Conservation (phyloP, 2,113 vertebrate species). For the Enhydra lutris region DNA sequence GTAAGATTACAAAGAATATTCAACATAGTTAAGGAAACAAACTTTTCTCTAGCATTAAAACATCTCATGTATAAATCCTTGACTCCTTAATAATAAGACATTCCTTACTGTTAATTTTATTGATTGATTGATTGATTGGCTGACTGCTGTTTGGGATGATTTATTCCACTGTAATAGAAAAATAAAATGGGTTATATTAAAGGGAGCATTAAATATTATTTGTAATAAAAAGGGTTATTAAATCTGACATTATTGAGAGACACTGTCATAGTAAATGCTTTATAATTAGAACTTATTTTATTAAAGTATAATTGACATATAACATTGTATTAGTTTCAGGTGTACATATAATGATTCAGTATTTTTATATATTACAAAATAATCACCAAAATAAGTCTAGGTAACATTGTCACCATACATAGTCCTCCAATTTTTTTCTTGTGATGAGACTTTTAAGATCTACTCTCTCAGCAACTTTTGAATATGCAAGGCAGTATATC, state of each 20-base stretch:
- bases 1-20: background rate
- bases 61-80: background rate
- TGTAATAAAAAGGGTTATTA: background rate
- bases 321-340: background rate
- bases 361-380: background rate
- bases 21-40: constrained; percentile 4
- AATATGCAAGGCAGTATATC: background rate
- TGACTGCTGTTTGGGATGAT: background rate
- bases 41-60: background rate
- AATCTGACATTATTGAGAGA: background rate
- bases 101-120: background rate
- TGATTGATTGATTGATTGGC: background rate
- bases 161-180: background rate
- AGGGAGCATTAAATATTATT: background rate
- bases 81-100: background rate
- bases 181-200: background rate
- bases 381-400: background rate
- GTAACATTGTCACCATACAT: background rate
- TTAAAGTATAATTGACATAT: background rate
- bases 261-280: background rate
- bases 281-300: background rate
- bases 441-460: background rate
- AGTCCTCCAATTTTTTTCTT: background rate
- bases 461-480: background rate
- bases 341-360: background rate